A percentile compares a stretch with the other conserved stretches of the same genome.
Evolutionary conservation across 2,888 invertebrate species (phyloP).

Genomic region (Xylota sylvarum): DNA sequence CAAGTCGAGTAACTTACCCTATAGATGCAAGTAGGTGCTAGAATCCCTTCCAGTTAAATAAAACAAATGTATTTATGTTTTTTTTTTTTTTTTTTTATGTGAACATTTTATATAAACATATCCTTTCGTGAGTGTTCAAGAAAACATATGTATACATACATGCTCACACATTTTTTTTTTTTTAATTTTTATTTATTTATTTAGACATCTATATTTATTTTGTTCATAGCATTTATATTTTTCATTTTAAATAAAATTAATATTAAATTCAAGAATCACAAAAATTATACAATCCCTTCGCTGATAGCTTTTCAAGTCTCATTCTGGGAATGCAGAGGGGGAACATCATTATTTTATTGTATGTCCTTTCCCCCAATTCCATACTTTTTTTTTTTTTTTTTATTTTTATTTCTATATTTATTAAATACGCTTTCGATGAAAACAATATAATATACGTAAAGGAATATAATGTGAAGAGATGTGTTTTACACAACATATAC

Average conservation of each 20-base stretch:
- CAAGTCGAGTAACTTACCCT: no score
- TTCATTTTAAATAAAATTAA: slow-evolving; percentile 14
- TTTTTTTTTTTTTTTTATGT: background rate
- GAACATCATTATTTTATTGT: background rate
- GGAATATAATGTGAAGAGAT: no score
- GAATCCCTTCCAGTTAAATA: no score
- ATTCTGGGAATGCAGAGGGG: background rate
- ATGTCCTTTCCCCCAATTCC: background rate
- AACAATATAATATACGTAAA: no score
- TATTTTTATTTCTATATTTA: no score
- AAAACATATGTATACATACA: background rate
- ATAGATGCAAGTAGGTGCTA: no score
- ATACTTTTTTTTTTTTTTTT: no score
- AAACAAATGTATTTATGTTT: no score
- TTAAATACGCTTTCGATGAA: no score
- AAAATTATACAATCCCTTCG: slow-evolving; percentile 20
- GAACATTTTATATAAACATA: slow-evolving; percentile 17
- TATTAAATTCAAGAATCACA: slow-evolving; percentile 37
- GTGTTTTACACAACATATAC: background rate
- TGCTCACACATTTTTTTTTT: no score
- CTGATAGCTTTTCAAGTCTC: slow-evolving; percentile 7
- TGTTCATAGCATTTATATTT: background rate
- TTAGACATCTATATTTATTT: background rate
- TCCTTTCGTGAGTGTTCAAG: background rate
- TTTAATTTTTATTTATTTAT: no score